Conservation (phyloP, 2,797 vertebrate genomes). For the Denticeps clupeoides region DNA sequence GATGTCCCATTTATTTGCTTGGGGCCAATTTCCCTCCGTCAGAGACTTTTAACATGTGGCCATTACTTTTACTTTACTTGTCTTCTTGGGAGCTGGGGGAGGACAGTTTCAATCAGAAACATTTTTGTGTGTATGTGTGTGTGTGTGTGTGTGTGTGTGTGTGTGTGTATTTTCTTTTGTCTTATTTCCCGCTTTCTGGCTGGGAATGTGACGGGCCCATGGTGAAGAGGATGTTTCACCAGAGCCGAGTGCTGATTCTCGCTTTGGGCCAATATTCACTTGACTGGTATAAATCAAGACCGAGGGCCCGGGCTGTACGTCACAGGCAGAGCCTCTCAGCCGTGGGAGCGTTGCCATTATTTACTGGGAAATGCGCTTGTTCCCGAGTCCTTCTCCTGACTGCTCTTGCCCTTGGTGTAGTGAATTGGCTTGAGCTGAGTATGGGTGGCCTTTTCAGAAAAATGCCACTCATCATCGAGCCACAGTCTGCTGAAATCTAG, state of each 20-base stretch:
- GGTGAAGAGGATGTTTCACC: neutral
- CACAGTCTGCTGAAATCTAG: too few relatives aligned
- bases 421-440: slow-evolving; percentile 4
- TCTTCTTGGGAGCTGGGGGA: too few relatives aligned
- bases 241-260: too few relatives aligned
- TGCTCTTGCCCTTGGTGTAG: neutral
- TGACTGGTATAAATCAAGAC: slow-evolving; percentile 15
- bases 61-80: too few relatives aligned
- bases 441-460: too few relatives aligned
- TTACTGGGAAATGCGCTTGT: slow-evolving; percentile 16
- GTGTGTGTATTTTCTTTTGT: neutral
- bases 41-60: too few relatives aligned
- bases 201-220: slow-evolving; percentile 1
- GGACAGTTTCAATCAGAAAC: too few relatives aligned
- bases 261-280: slow-evolving; percentile 1
- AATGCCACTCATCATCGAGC: too few relatives aligned
- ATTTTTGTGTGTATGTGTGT: too few relatives aligned
- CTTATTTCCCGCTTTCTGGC: slow-evolving; percentile 4
- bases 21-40: too few relatives aligned
- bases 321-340: slow-evolving; percentile 10
- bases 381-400: slow-evolving; percentile 12
- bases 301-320: slow-evolving; percentile 6
- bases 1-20: too few relatives aligned
- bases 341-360: slow-evolving; percentile 19
- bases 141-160: neutral